Percentiles rank a stretch among this genome's conserved stretches.
Conservation (phyloP, 1,140 invertebrate species). For the Drosophila sulfurigaster region DNA sequence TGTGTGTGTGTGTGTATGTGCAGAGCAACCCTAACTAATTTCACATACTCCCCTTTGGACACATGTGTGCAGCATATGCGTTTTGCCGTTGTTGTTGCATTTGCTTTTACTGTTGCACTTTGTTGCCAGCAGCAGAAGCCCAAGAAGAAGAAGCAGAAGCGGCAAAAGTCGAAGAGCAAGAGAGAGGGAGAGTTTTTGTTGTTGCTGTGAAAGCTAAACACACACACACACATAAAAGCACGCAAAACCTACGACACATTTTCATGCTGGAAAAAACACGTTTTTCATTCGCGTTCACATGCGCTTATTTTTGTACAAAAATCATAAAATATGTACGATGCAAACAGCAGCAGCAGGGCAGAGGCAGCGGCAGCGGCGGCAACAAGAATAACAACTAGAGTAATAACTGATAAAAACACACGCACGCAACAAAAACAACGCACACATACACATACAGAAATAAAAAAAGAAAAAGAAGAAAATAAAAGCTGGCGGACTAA, state of each 20-base stretch:
- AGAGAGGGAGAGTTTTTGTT: not conserved
- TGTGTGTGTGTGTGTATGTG: constrained; percentile 6
- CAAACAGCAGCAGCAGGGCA: constrained; percentile 32
- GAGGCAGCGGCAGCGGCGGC: constrained; percentile 6
- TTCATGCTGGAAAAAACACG: constrained; percentile 59
- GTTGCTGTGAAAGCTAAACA: constrained; percentile 46
- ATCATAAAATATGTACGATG: constrained; percentile 39
- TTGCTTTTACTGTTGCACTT: constrained; percentile 40
- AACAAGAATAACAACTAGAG: constrained; percentile 44
- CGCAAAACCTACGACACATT: constrained; percentile 66
- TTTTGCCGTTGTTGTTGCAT: constrained; percentile 32
- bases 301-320: constrained; percentile 57
- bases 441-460: constrained; percentile 32
- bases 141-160: not conserved
- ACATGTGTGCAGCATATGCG: constrained; percentile 66
- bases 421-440: constrained; percentile 37
- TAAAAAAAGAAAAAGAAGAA: constrained; percentile 17
- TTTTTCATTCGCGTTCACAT: constrained; percentile 58
- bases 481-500: constrained; percentile 64
- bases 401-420: constrained; percentile 65
- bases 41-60: constrained; percentile 19
- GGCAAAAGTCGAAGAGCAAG: not conserved
- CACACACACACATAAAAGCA: constrained; percentile 12
- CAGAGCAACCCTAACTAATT: constrained; percentile 25
- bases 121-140: constrained; percentile 20